Conservation (phyloP, 2,113 vertebrate species). For the Microtus richardsoni region DNA sequence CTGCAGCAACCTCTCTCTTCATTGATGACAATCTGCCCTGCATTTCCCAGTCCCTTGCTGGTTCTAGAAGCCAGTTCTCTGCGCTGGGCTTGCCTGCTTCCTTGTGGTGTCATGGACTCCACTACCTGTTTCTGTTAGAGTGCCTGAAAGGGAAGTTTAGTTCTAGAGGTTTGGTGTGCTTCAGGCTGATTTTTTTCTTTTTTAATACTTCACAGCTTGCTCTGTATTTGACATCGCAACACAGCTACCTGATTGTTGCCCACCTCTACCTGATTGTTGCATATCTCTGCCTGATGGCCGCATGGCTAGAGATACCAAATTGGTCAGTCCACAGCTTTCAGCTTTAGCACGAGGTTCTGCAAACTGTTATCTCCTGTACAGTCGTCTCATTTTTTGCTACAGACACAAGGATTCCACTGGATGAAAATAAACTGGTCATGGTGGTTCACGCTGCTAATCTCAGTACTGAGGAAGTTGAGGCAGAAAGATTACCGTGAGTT, state of each 20-base stretch:
- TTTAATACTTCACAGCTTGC: neutral
- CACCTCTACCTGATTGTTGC: too few species aligned
- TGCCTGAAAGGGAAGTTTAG: conserved; percentile 6
- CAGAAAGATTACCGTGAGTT: neutral
- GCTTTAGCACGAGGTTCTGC: neutral
- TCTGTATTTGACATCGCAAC: neutral
- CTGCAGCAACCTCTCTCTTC: neutral
- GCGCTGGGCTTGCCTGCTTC: neutral
- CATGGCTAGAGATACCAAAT: neutral
- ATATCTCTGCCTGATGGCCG: too few species aligned
- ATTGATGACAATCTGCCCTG: neutral
- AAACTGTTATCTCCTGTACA: neutral
- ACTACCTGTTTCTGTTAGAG: conserved; percentile 7
- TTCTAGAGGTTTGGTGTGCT: neutral
- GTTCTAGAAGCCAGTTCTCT: neutral
- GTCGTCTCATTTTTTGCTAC: neutral
- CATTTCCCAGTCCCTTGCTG: rapidly evolving
- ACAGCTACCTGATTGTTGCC: neutral
- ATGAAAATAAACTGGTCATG: neutral
- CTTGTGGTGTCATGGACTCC: neutral
- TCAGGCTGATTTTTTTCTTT: neutral
- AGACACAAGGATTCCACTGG: neutral
- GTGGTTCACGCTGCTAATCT: neutral
- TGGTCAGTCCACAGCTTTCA: neutral
- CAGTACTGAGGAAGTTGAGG: neutral